Conservation (phyloP, 2,888 invertebrate species). For the Lymantria dispar region DNA sequence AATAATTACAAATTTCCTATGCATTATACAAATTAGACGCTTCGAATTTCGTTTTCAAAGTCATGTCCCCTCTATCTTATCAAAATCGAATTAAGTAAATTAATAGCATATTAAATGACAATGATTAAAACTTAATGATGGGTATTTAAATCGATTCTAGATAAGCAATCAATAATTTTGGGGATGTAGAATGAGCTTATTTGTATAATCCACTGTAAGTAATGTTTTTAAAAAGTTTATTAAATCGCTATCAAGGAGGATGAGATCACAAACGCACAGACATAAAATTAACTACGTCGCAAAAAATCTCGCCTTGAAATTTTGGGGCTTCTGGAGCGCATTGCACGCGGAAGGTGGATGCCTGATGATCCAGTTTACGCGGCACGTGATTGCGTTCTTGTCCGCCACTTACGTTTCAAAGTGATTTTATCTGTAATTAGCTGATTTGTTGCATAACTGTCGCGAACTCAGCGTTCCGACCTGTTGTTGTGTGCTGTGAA, state of each 20-base stretch:
- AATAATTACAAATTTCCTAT: background rate
- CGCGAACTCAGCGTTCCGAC: conserved; percentile 37
- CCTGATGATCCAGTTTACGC: conserved; percentile 22
- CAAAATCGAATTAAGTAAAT: no score
- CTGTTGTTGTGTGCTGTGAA: conserved; percentile 8
- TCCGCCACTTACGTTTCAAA: conserved; percentile 52
- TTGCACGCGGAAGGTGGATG: conserved; percentile 48
- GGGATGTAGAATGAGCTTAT: background rate
- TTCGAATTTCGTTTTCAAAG: background rate
- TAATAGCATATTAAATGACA: no score
- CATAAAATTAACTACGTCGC: conserved; percentile 32
- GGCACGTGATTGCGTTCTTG: conserved; percentile 46
- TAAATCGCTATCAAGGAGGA: background rate
- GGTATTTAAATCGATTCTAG: background rate
- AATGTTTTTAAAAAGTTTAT: background rate
- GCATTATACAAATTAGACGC: background rate
- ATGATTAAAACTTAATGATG: background rate
- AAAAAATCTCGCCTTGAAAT: conserved; percentile 29
- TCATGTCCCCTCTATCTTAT: no score
- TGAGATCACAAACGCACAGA: conserved; percentile 49
- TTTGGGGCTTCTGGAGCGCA: conserved; percentile 37
- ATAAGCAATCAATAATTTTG: conserved; percentile 11
- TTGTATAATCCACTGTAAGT: background rate
- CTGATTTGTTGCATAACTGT: conserved; percentile 52
- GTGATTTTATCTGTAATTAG: conserved; percentile 70